Evolutionary conservation across 2,113 vertebrate species (phyloP).

Genomic region (Chaetodon auriga): DNA sequence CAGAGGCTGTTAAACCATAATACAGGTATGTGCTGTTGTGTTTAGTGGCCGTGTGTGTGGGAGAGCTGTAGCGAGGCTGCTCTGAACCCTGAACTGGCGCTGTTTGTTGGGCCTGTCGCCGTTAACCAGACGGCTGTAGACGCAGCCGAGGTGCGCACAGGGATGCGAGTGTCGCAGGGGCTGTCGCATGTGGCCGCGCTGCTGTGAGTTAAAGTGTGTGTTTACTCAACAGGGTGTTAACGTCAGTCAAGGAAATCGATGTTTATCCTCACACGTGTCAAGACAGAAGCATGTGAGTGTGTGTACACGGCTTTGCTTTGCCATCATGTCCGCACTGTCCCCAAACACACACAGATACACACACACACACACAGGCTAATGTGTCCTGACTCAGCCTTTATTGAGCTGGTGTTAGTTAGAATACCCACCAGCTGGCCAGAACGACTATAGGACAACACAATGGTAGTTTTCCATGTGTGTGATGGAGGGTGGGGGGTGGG

Average conservation of each 20-base stretch:
- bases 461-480: conserved; percentile 72
- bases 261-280: conserved; percentile 78
- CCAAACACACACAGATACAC: conserved; percentile 71
- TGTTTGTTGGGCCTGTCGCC: conserved; percentile 55
- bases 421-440: conserved; percentile 39
- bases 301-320: conserved; percentile 76
- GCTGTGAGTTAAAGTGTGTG: conserved; percentile 59
- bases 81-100: conserved; percentile 65
- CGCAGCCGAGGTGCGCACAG: conserved; percentile 2
- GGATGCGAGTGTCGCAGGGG: conserved; percentile 34
- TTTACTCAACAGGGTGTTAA: conserved; percentile 82
- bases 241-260: conserved; percentile 73
- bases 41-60: conserved; percentile 25
- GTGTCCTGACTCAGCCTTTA: conserved; percentile 69
- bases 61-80: conserved; percentile 28
- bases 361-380: conserved; percentile 44
- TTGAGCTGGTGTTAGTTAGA: conserved; percentile 40
- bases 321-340: conserved; percentile 76
- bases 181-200: conserved; percentile 12
- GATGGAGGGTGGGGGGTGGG: conserved; percentile 24
- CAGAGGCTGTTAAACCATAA: conserved; percentile 57
- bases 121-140: conserved; percentile 21
- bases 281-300: conserved; percentile 57
- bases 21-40: conserved; percentile 63
- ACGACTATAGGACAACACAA: conserved; percentile 29